These are phyloP conservation scores for Aegotheles bennettii DNA, from an alignment of 2,113 vertebrate genomes.

Conservation along the genomic window DNA sequence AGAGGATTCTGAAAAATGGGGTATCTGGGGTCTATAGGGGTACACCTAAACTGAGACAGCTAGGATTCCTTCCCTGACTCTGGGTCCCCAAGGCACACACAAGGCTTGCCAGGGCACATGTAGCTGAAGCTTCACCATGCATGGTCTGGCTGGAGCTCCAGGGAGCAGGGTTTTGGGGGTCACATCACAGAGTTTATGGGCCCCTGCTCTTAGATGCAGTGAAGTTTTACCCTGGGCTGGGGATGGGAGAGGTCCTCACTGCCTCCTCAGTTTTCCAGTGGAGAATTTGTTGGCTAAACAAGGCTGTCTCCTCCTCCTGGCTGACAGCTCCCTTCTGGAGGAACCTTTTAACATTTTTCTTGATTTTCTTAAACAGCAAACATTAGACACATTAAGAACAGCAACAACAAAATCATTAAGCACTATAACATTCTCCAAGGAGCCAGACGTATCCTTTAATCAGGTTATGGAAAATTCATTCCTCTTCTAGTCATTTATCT, in stretches of 20 bases:
- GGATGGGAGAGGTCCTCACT: background rate
- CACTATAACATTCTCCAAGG: conserved; percentile 66
- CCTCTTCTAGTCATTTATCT: conserved; percentile 69
- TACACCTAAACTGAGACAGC: background rate
- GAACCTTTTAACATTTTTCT: conserved; percentile 74
- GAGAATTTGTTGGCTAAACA: background rate
- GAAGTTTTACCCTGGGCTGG: background rate
- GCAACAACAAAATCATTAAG: conserved; percentile 77
- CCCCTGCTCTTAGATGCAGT: background rate
- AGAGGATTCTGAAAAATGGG: background rate
- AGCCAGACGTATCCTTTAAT: conserved; percentile 73
- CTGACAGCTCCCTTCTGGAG: conserved; percentile 39
- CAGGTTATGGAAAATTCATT: conserved; percentile 74
- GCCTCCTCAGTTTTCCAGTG: background rate
- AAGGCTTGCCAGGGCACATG: accelerated
- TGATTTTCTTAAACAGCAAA: conserved; percentile 75
- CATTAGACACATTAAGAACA: conserved; percentile 76
- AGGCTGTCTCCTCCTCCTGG: background rate
- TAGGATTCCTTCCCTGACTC: background rate
- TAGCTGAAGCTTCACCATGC: accelerated
- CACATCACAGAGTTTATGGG: accelerated
- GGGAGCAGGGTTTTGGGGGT: background rate
- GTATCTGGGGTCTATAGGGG: background rate
- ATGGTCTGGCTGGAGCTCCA: background rate
- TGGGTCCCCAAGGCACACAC: background rate